phyloP scores from a whole-genome alignment of 2,888 invertebrate genomes.

The Caenorhabditis becei region DNA sequence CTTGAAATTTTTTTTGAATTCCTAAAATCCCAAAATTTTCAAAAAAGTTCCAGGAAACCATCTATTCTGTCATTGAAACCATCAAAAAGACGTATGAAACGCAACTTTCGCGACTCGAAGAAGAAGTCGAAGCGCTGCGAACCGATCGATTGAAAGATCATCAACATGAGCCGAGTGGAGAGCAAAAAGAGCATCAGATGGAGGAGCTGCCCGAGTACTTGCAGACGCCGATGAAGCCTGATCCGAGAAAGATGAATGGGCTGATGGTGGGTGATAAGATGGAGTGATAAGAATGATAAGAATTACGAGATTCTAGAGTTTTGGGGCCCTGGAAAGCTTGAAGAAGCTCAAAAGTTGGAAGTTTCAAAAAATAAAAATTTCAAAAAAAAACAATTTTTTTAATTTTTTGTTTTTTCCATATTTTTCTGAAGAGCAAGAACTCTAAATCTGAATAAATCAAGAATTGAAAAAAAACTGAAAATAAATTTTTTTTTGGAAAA shows the following conservation, averaged over 20 bases:
- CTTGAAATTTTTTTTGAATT: too few species aligned
- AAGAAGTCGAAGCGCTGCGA: slow-evolving; percentile 30
- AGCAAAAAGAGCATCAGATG: not conserved
- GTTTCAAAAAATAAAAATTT: too few species aligned
- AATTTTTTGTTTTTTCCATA: too few species aligned
- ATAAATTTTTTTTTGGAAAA: too few species aligned
- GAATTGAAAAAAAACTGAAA: too few species aligned
- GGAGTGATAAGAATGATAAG: too few species aligned
- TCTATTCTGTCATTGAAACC: slow-evolving; percentile 42
- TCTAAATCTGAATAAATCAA: too few species aligned
- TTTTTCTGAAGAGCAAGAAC: too few species aligned
- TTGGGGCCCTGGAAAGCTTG: too few species aligned
- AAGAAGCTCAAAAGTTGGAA: too few species aligned
- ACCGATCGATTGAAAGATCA: not conserved
- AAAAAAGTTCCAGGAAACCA: slow-evolving; percentile 46
- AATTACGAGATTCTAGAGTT: too few species aligned
- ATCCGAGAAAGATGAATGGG: slow-evolving; percentile 32
- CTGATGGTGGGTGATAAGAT: slow-evolving; percentile 27
- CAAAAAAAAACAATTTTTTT: too few species aligned
- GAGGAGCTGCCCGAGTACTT: slow-evolving; percentile 43
- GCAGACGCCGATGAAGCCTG: slow-evolving; percentile 35
- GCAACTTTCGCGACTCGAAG: slow-evolving; percentile 30
- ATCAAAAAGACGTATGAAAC: slow-evolving; percentile 43
- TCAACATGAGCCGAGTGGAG: not conserved
- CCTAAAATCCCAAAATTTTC: not conserved